These are phyloP conservation scores for Calvadosia cruxmelitensis DNA, from an alignment of 30 jellyfish, hydroid and myxozoan species.

Conservation along the genomic window DNA sequence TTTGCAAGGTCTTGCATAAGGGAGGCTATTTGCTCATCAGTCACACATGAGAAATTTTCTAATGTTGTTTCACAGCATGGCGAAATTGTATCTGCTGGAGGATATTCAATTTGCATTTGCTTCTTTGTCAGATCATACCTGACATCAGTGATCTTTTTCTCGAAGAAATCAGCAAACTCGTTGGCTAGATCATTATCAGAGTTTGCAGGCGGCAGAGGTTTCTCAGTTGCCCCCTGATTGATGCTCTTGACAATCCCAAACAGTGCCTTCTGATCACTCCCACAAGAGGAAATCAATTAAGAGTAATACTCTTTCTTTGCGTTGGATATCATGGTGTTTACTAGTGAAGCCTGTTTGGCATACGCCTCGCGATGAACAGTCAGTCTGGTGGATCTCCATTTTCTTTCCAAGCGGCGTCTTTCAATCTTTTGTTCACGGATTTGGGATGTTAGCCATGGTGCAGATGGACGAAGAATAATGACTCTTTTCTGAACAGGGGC, in stretches of 20 bases:
- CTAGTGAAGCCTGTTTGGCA: conserved; percentile 2
- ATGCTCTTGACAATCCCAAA: conserved; percentile 14
- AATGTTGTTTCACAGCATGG: not conserved
- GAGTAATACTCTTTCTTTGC: conserved; percentile 22
- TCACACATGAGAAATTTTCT: not conserved
- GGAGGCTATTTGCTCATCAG: not conserved
- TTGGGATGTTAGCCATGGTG: conserved; percentile 1
- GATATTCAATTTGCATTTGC: not conserved
- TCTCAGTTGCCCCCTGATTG: conserved; percentile 3
- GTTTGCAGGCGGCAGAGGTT: conserved; percentile 15
- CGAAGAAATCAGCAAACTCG: conserved; percentile 19
- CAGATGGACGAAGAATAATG: not conserved
- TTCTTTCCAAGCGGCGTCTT: conserved; percentile 5
- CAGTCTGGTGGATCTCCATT: conserved; percentile 13
- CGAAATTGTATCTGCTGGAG: not conserved
- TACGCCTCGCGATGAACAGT: not conserved
- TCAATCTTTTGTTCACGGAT: conserved; percentile 1
- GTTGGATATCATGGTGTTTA: conserved; percentile 8
- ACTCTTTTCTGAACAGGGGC: conserved; percentile 19
- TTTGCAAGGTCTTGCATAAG: not conserved
- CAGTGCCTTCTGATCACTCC: conserved; percentile 27
- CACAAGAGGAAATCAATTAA: conserved; percentile 7
- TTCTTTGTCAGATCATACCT: conserved; percentile 18
- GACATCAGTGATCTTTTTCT: conserved; percentile 14
- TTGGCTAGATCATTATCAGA: conserved; percentile 17